phyloP scores from a whole-genome alignment of 2,888 invertebrate genomes.

The Anorthoa munda region DNA sequence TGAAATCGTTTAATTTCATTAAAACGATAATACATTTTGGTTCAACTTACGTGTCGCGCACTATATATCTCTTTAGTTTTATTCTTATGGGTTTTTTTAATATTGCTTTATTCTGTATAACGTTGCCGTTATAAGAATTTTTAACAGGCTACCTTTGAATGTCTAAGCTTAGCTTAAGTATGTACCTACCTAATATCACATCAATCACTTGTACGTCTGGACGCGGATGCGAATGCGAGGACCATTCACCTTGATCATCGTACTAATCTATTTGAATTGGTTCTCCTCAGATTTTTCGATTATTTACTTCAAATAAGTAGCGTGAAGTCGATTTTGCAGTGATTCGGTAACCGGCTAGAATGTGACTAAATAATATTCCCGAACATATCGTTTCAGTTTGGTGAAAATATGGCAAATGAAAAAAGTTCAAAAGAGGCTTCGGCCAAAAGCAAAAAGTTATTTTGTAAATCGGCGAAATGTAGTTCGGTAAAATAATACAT shows the following conservation, averaged over 20 bases:
- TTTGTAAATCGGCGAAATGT: too few relatives aligned
- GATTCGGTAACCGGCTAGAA: too few relatives aligned
- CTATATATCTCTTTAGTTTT: background rate
- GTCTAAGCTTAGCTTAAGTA: constrained; percentile 7
- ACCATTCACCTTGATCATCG: constrained; percentile 41
- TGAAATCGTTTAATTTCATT: too few relatives aligned
- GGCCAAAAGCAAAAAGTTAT: too few relatives aligned
- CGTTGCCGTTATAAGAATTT: background rate
- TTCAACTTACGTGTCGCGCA: too few relatives aligned
- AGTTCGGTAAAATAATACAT: too few relatives aligned
- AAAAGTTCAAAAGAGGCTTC: too few relatives aligned
- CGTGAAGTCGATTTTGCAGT: too few relatives aligned
- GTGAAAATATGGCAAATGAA: too few relatives aligned
- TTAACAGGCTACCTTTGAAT: background rate
- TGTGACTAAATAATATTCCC: too few relatives aligned
- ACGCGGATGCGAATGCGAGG: constrained; percentile 47
- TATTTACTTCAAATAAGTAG: constrained; percentile 26
- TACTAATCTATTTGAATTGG: constrained; percentile 49
- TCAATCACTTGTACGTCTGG: constrained; percentile 48
- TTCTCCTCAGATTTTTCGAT: constrained; percentile 47
- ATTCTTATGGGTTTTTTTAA: background rate
- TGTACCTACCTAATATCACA: constrained; percentile 17
- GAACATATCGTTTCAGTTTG: too few relatives aligned
- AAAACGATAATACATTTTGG: too few relatives aligned
- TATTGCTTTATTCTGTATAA: background rate